These are phyloP conservation scores for Phyllotreta striolata DNA, from an alignment of 2,888 invertebrate genomes.

Conservation along the genomic window DNA sequence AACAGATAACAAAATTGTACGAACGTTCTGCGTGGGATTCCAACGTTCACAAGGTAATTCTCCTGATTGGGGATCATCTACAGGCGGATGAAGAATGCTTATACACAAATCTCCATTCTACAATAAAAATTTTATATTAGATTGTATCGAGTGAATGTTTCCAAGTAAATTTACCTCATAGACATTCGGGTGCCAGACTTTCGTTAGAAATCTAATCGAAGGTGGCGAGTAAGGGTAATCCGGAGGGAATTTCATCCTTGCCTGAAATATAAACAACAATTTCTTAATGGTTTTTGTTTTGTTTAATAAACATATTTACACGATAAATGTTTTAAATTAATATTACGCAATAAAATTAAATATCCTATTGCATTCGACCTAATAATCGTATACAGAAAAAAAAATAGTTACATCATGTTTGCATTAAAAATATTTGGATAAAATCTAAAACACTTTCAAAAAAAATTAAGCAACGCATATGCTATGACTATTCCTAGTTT, in stretches of 20 bases:
- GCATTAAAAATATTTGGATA: not conserved
- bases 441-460: no score
- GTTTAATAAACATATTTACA: no score
- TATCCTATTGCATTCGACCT: no score
- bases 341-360: no score
- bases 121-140: slow-evolving; percentile 5
- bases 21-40: slow-evolving; percentile 99
- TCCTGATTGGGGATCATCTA: slow-evolving; percentile 99
- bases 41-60: slow-evolving; percentile 99
- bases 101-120: slow-evolving; percentile 99
- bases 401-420: not conserved
- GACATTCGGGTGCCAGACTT: slow-evolving; percentile 99
- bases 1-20: slow-evolving; percentile 96
- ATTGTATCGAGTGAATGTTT: not conserved
- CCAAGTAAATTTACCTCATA: slow-evolving; percentile 89
- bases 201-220: slow-evolving; percentile 95
- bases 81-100: slow-evolving; percentile 98
- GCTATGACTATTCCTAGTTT: no score
- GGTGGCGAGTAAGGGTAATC: slow-evolving; percentile 99
- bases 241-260: slow-evolving; percentile 97
- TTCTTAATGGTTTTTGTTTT: no score
- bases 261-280: slow-evolving; percentile 72
- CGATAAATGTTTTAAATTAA: no score
- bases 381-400: no score
- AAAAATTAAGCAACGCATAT: no score